Evolutionary conservation across 1,140 invertebrate genomes (phyloP).

Genomic region (Coelopa frigida): DNA sequence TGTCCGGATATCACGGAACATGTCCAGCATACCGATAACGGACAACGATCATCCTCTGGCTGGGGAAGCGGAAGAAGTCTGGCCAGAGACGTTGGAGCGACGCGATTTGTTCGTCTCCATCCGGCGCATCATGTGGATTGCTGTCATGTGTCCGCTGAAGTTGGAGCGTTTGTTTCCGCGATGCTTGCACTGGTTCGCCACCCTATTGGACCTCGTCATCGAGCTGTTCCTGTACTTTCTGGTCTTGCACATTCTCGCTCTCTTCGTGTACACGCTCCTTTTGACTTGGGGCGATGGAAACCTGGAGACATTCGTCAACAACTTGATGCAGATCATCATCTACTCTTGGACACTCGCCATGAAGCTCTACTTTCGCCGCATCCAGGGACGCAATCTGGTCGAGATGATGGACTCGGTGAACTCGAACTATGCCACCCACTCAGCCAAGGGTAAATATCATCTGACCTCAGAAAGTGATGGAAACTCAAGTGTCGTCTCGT

Average conservation of each 20-base stretch:
- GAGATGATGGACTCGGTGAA: slow-evolving; percentile 25
- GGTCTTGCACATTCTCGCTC: slow-evolving; percentile 22
- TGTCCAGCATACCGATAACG: no score
- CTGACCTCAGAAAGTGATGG: background rate
- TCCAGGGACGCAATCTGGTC: slow-evolving; percentile 17
- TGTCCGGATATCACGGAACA: no score
- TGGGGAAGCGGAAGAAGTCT: no score
- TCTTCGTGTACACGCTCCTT: slow-evolving; percentile 31
- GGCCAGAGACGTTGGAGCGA: no score
- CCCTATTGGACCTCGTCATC: slow-evolving; percentile 14
- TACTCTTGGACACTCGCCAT: slow-evolving; percentile 35
- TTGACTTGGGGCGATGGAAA: slow-evolving; percentile 27
- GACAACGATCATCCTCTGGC: no score
- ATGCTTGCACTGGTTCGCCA: slow-evolving; percentile 1
- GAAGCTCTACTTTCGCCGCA: slow-evolving; percentile 34
- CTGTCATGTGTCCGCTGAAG: slow-evolving; percentile 28
- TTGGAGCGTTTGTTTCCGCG: slow-evolving; percentile 10
- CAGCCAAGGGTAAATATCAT: slow-evolving; percentile 18
- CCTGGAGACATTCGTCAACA: slow-evolving; percentile 34
- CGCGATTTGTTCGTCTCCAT: slow-evolving; percentile 31
- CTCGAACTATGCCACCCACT: slow-evolving; percentile 20
- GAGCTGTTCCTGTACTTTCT: slow-evolving; percentile 33
- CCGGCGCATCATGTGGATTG: slow-evolving; percentile 23
- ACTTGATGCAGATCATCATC: slow-evolving; percentile 35
- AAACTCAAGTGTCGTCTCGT: background rate